Evolutionary conservation across 2,797 vertebrate species (phyloP), one percentile per base, ranked within the genome.

Genomic region (Girardinus metallicus): DNA sequence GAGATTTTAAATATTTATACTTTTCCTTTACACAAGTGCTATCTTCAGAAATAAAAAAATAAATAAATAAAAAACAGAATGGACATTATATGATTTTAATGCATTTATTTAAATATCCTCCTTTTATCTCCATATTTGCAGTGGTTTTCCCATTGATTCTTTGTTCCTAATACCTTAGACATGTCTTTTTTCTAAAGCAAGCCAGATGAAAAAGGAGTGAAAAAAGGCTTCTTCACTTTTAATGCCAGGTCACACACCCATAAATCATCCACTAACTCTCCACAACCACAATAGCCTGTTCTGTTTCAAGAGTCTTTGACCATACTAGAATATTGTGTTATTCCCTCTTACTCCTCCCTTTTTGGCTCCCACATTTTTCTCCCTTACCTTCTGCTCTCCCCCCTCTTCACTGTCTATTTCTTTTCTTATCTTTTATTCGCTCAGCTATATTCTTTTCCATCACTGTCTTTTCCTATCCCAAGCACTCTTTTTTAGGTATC

Each of bases 261-360:
- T 94, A 92, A 94, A 93, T 95, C 89, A 93, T 86, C 88, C 66
- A 80, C 89, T 90, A 86, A 87, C 87, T 89, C 88, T 80, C 81
- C 76, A 55, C 80, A 87, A 85, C 91, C 84, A 84, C 82, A 39
- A 36, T 39, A 64, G 41, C 66, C 74, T 77, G 79, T 64, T 77
- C 44, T 26, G 73, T 80, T 76, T 83, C 85, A 88, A 88, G 87
- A 73, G 75, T 80, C 74, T 85, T 77, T 77, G 78, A 93, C 87
- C 89, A 88, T 79, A 82, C 49, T 79, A 87, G 74, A 90, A 88
- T 89, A 72, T 80, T 73, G 72, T 62, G 73, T 74, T 77, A 26
- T 74, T 81, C 39, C 73, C 43, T 47, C 29, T 64, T 7, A 5
- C 51, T 68, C 12, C 1, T 53, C 62, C 39, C 71, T 51, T 73